phyloP scores from a whole-genome alignment of 2,113 vertebrate genomes.

The Rhea pennata region DNA sequence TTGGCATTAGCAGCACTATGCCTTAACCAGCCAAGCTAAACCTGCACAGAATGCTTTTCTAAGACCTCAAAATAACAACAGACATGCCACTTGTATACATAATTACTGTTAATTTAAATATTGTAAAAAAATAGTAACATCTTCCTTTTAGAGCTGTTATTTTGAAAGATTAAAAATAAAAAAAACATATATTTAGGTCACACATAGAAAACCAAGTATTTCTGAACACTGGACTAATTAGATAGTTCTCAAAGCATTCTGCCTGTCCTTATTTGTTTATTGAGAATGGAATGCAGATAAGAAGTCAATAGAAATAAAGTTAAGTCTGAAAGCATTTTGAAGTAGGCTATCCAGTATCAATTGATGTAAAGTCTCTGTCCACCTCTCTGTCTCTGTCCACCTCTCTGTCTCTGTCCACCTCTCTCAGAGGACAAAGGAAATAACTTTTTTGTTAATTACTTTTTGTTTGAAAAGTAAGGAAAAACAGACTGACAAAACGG shows the following conservation, averaged over 20 bases:
- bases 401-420: too few species aligned
- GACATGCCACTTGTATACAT: background rate
- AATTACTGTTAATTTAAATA: background rate
- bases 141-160: background rate
- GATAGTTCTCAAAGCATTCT: background rate
- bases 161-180: background rate
- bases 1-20: too few species aligned
- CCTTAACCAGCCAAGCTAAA: too few species aligned
- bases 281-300: background rate
- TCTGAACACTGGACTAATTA: background rate
- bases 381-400: too few species aligned
- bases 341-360: background rate
- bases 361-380: background rate
- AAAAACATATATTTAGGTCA: background rate
- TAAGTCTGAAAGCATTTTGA: background rate
- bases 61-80: background rate
- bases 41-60: background rate
- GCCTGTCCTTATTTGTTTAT: background rate
- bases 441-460: background rate
- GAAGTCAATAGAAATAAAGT: background rate
- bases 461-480: background rate
- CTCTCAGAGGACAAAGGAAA: background rate
- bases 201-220: background rate
- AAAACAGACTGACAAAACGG: background rate
- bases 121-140: background rate